Base-by-base conservation (phyloP, 2,113 vertebrate genomes). In the Todiramphus saurophagus region DNA sequence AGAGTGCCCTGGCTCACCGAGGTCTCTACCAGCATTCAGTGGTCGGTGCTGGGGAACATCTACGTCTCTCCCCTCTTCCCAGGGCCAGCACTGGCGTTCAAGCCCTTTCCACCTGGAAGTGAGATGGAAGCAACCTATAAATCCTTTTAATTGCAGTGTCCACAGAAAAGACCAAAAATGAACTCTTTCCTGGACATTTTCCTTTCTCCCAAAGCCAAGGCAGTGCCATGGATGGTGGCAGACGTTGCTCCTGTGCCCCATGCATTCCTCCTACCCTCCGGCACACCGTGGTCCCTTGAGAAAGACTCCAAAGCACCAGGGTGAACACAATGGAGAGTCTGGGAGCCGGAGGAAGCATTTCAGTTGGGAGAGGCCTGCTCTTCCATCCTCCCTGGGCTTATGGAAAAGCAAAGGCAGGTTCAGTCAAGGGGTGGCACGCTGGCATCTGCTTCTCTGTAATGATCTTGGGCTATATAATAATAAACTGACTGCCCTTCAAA, bases 1-100 rank as follows among this genome's bases (percentile, higher is more conserved):
- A 1, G n/a, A 39, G 46, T 1, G 0, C 20, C 17, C 39, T 1
- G 1, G 27, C 59, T 62, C 2, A 0, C 15, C 3, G 3, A 31
- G 9, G 39, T 41, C 67, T 35, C 55, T 62, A 55, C 48, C 0
- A 0, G n/a, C 0, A 0, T 27, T 64, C 5, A 1, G 41, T 15
- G 21, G 8, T 33, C 1, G 1, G 19, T 53, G 44, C 56, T 27
- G 37, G 37, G 33, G 17, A 17, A 16, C 25, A 35, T 15, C 39
- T 11, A 13, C 27, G 4, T 3, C 16, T 68, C 35, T 84, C 24
- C 84, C 17, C 9, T 23, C 17, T 8, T 63, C 37, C 44, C 59
- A 4, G 4, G 10, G 70, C 33, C 27, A 70, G 27, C 55, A 28
- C 23, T 18, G 70, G 21, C 15, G 23, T 28, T 56, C 21, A 21